A percentile compares a stretch with the other conserved stretches of the same genome.
Evolutionary conservation across 2,113 vertebrate genomes (phyloP).

Genomic region (Pseudorasbora parva): DNA sequence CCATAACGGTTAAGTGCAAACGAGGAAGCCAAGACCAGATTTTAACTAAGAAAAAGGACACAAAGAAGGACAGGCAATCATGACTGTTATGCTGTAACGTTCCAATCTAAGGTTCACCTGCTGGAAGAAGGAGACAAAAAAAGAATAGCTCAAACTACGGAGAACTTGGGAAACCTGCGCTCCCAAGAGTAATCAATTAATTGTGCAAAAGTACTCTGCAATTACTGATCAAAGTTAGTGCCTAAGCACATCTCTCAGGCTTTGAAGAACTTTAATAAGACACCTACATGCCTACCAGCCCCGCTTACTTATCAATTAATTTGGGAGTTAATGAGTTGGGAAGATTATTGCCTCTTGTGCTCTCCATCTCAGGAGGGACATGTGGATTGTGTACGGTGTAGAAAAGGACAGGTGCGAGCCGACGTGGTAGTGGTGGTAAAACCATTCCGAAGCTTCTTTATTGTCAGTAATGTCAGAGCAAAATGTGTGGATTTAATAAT

Average conservation of each 20-base stretch:
- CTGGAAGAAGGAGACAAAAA: too few species aligned
- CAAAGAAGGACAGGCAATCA: neutral
- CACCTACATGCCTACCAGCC: slow-evolving; percentile 68
- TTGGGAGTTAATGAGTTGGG: slow-evolving; percentile 72
- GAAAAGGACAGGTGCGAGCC: slow-evolving; percentile 46
- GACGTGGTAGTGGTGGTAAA: neutral
- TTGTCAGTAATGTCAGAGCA: neutral
- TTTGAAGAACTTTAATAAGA: slow-evolving; percentile 74
- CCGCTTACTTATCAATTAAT: slow-evolving; percentile 70
- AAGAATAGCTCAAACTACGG: neutral
- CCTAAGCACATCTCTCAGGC: slow-evolving; percentile 68
- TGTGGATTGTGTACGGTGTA: slow-evolving; percentile 23
- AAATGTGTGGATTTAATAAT: neutral
- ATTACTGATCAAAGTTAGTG: slow-evolving; percentile 73
- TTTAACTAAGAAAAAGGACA: slow-evolving; percentile 18
- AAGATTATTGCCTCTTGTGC: slow-evolving; percentile 63
- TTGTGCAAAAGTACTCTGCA: slow-evolving; percentile 72
- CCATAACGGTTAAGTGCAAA: slow-evolving; percentile 6
- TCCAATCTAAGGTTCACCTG: neutral
- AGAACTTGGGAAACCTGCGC: slow-evolving; percentile 49
- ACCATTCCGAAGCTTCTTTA: neutral
- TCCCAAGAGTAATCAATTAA: slow-evolving; percentile 75
- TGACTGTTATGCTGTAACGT: neutral
- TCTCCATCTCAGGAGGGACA: slow-evolving; percentile 48
- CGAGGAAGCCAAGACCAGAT: neutral